These are phyloP conservation scores for Eulemur mongoz DNA, from an alignment of 2,797 vertebrate genomes.

Conservation along the genomic window DNA sequence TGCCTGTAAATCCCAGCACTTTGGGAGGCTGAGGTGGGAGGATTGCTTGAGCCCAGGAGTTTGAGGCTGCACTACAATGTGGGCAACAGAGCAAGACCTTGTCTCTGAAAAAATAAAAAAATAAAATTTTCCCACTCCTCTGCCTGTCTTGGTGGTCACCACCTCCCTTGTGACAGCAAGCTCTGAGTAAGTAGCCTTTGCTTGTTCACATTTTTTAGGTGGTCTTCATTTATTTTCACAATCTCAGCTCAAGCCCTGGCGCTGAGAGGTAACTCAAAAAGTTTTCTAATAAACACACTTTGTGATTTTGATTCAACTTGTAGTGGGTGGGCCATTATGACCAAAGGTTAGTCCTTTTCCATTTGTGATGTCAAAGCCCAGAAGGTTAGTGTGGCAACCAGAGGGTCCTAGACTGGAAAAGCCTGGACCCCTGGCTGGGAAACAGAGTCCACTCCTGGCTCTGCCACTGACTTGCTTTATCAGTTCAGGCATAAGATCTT, in stretches of 20 bases:
- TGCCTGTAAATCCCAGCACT: not conserved
- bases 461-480: not conserved
- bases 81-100: not conserved
- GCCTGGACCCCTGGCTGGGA: not conserved
- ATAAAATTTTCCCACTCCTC: not conserved
- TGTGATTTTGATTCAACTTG: not conserved
- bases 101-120: not conserved
- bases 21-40: not conserved
- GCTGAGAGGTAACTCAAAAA: not conserved
- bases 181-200: not conserved
- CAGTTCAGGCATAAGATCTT: not conserved
- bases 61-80: not conserved
- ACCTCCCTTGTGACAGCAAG: not conserved
- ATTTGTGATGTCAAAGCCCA: not conserved
- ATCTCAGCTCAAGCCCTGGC: not conserved
- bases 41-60: not conserved
- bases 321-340: not conserved
- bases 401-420: not conserved
- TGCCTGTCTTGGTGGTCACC: not conserved
- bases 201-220: not conserved
- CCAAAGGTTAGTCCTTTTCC: not conserved
- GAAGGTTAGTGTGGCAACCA: not conserved
- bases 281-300: slow-evolving; percentile 15
- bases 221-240: not conserved
- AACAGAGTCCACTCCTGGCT: not conserved